Evolutionary conservation across 2,797 vertebrate species (phyloP).

Genomic region (Pangasius djambal): DNA sequence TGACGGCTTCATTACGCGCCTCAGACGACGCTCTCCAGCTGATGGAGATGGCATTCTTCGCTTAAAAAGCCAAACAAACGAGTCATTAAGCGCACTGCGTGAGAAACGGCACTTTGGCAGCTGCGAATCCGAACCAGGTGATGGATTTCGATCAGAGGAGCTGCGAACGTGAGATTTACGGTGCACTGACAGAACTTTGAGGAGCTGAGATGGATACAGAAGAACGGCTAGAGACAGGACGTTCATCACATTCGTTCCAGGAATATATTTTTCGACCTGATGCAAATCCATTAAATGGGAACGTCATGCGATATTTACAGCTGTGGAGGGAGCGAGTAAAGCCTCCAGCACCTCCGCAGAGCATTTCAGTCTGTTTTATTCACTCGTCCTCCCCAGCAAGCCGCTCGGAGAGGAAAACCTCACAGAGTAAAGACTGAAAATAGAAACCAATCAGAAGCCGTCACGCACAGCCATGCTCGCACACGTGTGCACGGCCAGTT

Average conservation of each 20-base stretch:
- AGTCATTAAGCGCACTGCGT: constrained; percentile 23
- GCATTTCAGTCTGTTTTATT: background rate
- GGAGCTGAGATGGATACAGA: background rate
- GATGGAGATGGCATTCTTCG: background rate
- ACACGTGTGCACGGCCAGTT: background rate
- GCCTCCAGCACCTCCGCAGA: background rate
- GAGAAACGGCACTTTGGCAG: constrained; percentile 2
- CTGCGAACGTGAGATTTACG: constrained; percentile 36
- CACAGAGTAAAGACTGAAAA: background rate
- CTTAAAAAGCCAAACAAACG: constrained; percentile 11
- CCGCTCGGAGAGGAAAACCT: background rate
- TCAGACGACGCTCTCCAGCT: constrained; percentile 3
- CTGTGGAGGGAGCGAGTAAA: background rate
- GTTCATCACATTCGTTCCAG: constrained; percentile 31
- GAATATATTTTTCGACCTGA: constrained; percentile 32
- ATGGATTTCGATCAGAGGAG: constrained; percentile 34
- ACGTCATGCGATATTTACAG: constrained; percentile 59
- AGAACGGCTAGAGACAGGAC: constrained; percentile 5
- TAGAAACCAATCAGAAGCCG: background rate
- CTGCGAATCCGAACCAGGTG: constrained; percentile 23
- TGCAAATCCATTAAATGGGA: constrained; percentile 56
- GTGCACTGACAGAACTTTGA: background rate
- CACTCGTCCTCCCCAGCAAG: background rate
- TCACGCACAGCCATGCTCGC: background rate
- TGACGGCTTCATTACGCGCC: constrained; percentile 18